Percentiles rank a stretch among this genome's conserved stretches.
Evolutionary conservation across 2,888 invertebrate genomes (phyloP).

Genomic region (Thecophora atra): DNA sequence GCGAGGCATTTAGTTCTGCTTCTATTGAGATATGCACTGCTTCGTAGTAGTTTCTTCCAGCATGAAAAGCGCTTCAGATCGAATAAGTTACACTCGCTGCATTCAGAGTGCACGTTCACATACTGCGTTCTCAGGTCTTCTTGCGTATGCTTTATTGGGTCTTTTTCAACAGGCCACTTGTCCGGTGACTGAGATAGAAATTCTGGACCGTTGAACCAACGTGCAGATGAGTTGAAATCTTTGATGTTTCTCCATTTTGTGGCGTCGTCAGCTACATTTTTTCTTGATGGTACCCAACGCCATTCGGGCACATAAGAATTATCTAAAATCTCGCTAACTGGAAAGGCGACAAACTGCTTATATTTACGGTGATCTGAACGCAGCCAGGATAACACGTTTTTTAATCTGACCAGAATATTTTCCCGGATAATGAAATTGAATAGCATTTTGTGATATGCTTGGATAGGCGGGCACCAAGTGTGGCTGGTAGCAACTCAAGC

Average conservation of each 20-base stretch:
- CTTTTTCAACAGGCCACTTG: conserved; percentile 26
- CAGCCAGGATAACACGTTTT: too few relatives aligned
- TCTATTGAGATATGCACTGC: conserved; percentile 25
- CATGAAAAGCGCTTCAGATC: conserved; percentile 35
- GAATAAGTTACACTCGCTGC: not conserved
- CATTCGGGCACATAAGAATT: conserved; percentile 38
- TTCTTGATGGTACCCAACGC: conserved; percentile 40
- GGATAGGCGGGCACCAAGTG: conserved; percentile 43
- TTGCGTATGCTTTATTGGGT: conserved; percentile 7
- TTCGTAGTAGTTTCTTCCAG: conserved; percentile 31
- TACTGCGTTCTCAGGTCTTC: not conserved
- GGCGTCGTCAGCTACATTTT: conserved; percentile 41
- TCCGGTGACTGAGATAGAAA: conserved; percentile 31
- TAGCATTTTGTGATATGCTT: conserved; percentile 37
- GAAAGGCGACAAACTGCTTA: conserved; percentile 42
- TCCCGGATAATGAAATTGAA: conserved; percentile 29
- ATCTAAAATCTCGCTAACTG: conserved; percentile 44
- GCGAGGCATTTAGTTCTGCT: conserved; percentile 1
- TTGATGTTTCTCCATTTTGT: conserved; percentile 38
- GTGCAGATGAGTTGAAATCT: conserved; percentile 31
- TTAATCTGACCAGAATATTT: conserved; percentile 39
- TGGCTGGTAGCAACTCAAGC: conserved; percentile 42
- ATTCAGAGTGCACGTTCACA: not conserved
- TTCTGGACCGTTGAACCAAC: conserved; percentile 40
- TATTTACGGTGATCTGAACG: conserved; percentile 40